Base-by-base conservation (phyloP, 2,888 invertebrate genomes). In the Iphiclides podalirius region DNA sequence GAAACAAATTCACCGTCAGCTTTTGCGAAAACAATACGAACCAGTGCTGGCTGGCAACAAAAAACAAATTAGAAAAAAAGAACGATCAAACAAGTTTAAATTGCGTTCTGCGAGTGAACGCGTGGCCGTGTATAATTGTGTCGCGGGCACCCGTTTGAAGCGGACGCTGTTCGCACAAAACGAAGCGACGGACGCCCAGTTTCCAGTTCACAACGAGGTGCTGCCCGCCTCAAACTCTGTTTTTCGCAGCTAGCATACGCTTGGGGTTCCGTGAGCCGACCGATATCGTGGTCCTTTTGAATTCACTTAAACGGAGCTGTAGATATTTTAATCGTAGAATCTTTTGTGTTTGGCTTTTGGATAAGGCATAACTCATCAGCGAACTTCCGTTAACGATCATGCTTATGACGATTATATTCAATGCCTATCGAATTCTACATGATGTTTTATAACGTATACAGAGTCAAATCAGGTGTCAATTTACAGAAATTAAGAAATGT, bases 41-140 rank as follows among this genome's bases (percentile, higher is more conserved):
- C n/a, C 40, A 20, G 50, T 40, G 14, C 35, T 11, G 28, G 34
- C 16, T 17, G 7, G 20, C 2, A 17, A 35, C 33, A 38, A 49
- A 49, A 35, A 8, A 13, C 2, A 20, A 35, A 43, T 42, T 28
- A 39, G 28, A 14, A 1, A 35, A 35, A 45, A 43, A 44, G 35
- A 44, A 28, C 40, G 39, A 17, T 40, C 40, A 45, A 50, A 50
- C 50, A 50, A 50, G 50, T 40, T 50, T 45, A 45, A 50, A 50
- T 50, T 50, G 50, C 50, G 50, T 45, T 28, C 36, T 31, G 50
- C 39, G 34, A 43, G 43, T 20, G 50, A 45, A 45, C 44, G 50
- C 44, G 44, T 45, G 44, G 40, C 44, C 40, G 50, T 45, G 39
- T 50, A 50, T 50, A 50, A 50, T 50, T 50, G 49, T 50, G 39